A percentile compares a stretch with the other conserved stretches of the same genome.
phyloP scores from a whole-genome alignment of 2,888 invertebrate genomes.

The Eremobia ochroleuca region DNA sequence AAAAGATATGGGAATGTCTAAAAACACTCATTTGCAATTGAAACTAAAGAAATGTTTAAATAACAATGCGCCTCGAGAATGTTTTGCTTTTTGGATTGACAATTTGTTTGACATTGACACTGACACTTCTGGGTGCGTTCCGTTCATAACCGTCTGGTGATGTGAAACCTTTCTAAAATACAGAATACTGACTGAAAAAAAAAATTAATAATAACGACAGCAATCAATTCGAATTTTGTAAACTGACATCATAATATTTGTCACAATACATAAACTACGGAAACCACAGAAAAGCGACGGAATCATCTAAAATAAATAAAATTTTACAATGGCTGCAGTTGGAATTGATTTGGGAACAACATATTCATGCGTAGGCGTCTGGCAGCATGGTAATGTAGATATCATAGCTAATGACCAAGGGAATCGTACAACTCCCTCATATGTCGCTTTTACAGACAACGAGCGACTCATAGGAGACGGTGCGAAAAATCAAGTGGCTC shows the following conservation, averaged over 20 bases:
- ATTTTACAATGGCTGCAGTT: conserved; percentile 83
- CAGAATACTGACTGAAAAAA: conserved; percentile 34
- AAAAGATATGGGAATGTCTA: neutral
- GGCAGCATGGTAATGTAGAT: conserved; percentile 93
- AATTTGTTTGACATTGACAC: conserved; percentile 5
- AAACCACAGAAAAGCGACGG: conserved; percentile 16
- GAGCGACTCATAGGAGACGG: conserved; percentile 93
- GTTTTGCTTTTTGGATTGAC: conserved; percentile 24
- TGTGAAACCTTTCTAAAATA: neutral
- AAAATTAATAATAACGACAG: neutral
- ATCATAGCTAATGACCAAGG: conserved; percentile 93
- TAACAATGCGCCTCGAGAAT: conserved; percentile 11
- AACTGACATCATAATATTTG: conserved; percentile 28
- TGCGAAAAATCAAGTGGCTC: conserved; percentile 93
- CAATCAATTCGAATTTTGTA: conserved; percentile 39
- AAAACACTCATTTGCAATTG: neutral
- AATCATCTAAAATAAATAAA: conserved; percentile 23
- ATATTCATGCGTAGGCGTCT: conserved; percentile 89
- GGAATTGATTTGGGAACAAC: conserved; percentile 91
- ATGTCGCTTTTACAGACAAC: conserved; percentile 93
- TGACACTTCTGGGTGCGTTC: conserved; percentile 12
- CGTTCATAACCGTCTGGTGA: neutral
- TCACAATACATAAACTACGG: conserved; percentile 21
- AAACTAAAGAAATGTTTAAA: neutral
- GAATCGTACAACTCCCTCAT: conserved; percentile 94